These are phyloP conservation scores for Nannoperca australis DNA, from an alignment of 2,797 vertebrate species.

Conservation along the genomic window DNA sequence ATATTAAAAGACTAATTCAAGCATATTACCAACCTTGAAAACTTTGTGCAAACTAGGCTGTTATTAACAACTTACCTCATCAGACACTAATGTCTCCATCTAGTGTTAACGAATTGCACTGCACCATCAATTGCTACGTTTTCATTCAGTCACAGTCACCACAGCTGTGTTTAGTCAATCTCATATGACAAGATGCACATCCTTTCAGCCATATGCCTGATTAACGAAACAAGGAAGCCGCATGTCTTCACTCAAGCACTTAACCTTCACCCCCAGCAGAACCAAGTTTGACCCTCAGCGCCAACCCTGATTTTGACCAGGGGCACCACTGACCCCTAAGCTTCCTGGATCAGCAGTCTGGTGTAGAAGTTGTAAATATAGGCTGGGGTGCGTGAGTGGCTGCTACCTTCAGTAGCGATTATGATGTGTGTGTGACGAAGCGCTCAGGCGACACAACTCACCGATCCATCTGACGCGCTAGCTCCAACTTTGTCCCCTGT, in stretches of 20 bases:
- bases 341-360: conserved; percentile 14
- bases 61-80: neutral
- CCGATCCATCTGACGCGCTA: conserved; percentile 99
- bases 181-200: neutral
- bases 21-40: too few species aligned
- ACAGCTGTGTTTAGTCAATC: neutral
- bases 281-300: neutral
- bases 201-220: neutral
- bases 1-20: too few species aligned
- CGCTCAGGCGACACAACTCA: conserved; percentile 83
- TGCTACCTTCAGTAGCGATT: neutral
- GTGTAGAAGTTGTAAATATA: neutral
- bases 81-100: conserved; percentile 4
- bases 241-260: neutral
- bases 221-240: neutral
- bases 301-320: neutral
- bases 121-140: neutral
- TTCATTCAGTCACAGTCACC: neutral
- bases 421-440: neutral
- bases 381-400: neutral
- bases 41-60: too few species aligned
- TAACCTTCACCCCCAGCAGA: neutral
- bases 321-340: neutral
- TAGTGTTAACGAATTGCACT: conserved; percentile 16
- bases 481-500: conserved; percentile 99